Conservation (phyloP, 2,888 invertebrate genomes). For the Hermaeophaga mercurialis region DNA sequence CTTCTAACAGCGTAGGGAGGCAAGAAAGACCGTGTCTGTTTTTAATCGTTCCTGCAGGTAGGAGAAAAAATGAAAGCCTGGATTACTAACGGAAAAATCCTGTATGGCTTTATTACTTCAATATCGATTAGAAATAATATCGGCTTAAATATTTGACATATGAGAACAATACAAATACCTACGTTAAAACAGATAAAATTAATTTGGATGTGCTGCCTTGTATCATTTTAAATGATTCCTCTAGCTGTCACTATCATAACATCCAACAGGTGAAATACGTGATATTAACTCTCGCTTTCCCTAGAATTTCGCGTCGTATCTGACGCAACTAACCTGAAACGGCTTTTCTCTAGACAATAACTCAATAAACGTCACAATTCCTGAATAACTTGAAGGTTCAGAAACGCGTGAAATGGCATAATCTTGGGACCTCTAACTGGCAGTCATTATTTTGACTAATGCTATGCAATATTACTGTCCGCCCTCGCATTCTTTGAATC, state of each 20-base stretch:
- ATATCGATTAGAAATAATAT: too few relatives aligned
- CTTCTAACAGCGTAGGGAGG: conserved; percentile 80
- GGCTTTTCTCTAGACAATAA: conserved; percentile 18
- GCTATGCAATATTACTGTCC: conserved; percentile 33
- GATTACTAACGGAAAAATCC: too few relatives aligned
- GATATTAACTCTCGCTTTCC: conserved; percentile 10
- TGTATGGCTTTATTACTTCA: too few relatives aligned
- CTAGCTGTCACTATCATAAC: neutral
- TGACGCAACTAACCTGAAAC: conserved; percentile 21
- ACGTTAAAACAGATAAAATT: too few relatives aligned
- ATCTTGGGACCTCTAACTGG: conserved; percentile 29
- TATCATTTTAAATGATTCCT: too few relatives aligned
- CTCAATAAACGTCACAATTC: conserved; percentile 24
- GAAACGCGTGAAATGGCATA: conserved; percentile 26
- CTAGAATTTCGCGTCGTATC: conserved; percentile 7
- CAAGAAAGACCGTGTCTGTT: conserved; percentile 82
- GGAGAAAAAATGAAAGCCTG: conserved; percentile 51
- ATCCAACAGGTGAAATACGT: conserved; percentile 19
- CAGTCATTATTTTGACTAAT: conserved; percentile 33
- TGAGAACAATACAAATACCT: too few relatives aligned
- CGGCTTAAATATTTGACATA: too few relatives aligned
- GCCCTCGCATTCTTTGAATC: too few relatives aligned
- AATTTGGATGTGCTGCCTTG: too few relatives aligned
- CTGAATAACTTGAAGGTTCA: conserved; percentile 18
- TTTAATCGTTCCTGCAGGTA: conserved; percentile 81